Percentiles rank a stretch among this genome's conserved stretches.
Evolutionary conservation across 2,797 vertebrate genomes (phyloP).

Genomic region (Catamblyrhynchus diadema): DNA sequence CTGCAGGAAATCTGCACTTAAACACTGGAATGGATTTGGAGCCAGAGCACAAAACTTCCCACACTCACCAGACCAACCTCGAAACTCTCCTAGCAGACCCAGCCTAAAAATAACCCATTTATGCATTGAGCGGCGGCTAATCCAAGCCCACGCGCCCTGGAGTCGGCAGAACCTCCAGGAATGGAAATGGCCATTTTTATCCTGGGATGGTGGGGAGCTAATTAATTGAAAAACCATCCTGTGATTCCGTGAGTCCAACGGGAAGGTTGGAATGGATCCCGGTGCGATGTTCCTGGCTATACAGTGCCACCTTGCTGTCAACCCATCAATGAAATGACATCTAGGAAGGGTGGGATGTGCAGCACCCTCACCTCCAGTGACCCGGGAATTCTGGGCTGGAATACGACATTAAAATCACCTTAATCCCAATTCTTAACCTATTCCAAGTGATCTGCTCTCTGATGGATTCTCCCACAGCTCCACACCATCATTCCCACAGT

Average conservation of each 20-base stretch:
- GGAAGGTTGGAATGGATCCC: background rate
- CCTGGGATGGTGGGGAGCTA: rapidly evolving
- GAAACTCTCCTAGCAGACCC: background rate
- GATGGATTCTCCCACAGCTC: background rate
- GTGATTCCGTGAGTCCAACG: background rate
- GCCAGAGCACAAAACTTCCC: background rate
- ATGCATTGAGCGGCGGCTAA: background rate
- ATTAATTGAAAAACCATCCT: background rate
- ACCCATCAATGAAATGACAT: background rate
- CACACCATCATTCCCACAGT: rapidly evolving
- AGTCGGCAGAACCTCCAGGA: background rate
- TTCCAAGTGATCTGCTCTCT: background rate
- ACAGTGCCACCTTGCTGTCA: constrained; percentile 66
- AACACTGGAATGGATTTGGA: background rate
- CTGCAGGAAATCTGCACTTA: background rate
- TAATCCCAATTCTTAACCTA: rapidly evolving
- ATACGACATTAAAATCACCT: rapidly evolving
- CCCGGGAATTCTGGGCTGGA: background rate
- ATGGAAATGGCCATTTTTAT: background rate
- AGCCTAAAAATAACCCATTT: background rate
- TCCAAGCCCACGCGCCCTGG: rapidly evolving
- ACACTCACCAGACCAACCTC: background rate
- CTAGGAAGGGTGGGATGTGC: rapidly evolving
- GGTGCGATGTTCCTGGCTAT: background rate
- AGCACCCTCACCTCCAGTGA: background rate